Evolutionary conservation across 2,888 invertebrate genomes (phyloP), one percentile per base, ranked within the genome.

Genomic region (Lordiphosa andalusiaca): DNA sequence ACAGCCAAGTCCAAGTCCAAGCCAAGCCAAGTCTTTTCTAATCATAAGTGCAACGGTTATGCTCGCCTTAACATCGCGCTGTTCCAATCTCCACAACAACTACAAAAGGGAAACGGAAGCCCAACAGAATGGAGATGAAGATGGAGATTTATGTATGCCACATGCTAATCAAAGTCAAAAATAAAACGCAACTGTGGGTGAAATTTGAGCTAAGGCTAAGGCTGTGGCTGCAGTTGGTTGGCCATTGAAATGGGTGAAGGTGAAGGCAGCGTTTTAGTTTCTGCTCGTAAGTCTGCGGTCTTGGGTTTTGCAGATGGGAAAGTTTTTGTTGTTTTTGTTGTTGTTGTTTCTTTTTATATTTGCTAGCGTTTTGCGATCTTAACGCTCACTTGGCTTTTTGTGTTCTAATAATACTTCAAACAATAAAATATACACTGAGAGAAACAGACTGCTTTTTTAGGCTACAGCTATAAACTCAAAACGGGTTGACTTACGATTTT

Each of bases 311-410:
- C 53, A 62, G 65, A 66, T 80, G 77, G 70, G 84, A 77, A 77
- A 77, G 77, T 77, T 81, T 71, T 63, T 69, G 41, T 65, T 66
- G 65, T 16, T 16, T 1, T 16, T 16, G 16, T 16, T 16, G 16
- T 52, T 65, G 21, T 30, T 37, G 33, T 54, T 49, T 49, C 53
- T 62, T 61, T 62, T 53, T 38, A 52, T 48, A 53, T 61, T 33
- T 40, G 33, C 54, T 58, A 56, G 39, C 30, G 35, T 39, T 63
- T 57, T 57, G 36, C 66, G 70, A 77, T 83, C 84, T 77, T 77
- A 84, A 83, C 77, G 77, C 77, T 77, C 71, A 84, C 77, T 84
- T 77, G 77, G 81, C 56, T 84, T 77, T 44, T 68, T 77, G 77
- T 76, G 77, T 77, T 77, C 77, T 77, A 84, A 81, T 84, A 77